Evolutionary conservation across 2,888 invertebrate species (phyloP).

Genomic region (Allacma fusca): DNA sequence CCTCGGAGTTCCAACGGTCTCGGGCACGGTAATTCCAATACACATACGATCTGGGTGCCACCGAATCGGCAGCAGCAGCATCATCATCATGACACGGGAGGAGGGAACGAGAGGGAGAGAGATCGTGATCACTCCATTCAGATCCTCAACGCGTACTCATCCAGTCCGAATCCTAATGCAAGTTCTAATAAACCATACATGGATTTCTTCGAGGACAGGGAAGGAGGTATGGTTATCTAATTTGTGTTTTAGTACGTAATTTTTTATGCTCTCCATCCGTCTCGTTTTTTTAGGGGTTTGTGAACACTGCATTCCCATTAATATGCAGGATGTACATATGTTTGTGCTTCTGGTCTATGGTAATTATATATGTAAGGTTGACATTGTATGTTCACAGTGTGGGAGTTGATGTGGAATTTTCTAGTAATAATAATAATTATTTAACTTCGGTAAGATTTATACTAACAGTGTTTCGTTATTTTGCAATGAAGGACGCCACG

Average conservation of each 20-base stretch:
- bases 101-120: slow-evolving; percentile 21
- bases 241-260: not conserved
- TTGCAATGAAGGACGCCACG: no score
- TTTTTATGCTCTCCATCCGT: not conserved
- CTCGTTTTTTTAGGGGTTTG: no score
- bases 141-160: slow-evolving; percentile 36
- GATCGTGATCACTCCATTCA: slow-evolving; percentile 34
- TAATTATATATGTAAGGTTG: no score
- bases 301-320: not conserved
- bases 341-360: no score
- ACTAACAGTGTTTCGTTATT: no score
- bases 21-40: slow-evolving; percentile 27
- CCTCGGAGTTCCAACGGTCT: slow-evolving; percentile 40
- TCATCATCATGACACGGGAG: slow-evolving; percentile 21
- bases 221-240: slow-evolving; percentile 72
- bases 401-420: no score
- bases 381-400: no score
- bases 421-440: no score
- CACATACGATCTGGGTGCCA: slow-evolving; percentile 39
- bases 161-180: slow-evolving; percentile 26
- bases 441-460: no score
- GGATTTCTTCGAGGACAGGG: slow-evolving; percentile 71
- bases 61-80: slow-evolving; percentile 36
- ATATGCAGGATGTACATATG: no score
- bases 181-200: slow-evolving; percentile 35